Base-by-base conservation (phyloP, 2,797 vertebrate species). In the Leptodactylus fallax region DNA sequence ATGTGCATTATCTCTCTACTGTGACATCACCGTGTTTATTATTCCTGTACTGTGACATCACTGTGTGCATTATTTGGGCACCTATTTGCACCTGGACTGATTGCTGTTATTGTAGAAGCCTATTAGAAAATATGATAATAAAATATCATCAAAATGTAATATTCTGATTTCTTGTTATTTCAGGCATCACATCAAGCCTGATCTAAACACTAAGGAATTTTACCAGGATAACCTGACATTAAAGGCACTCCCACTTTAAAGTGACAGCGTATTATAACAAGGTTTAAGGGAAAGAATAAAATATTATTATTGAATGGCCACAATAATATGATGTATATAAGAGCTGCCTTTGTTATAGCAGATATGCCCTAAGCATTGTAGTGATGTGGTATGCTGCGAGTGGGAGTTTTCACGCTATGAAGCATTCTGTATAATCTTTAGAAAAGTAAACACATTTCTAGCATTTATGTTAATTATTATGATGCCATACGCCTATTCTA, bases 171-270 rank as follows among this genome's bases (percentile, higher is more conserved):
- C 23, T 63, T 77, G 17, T 63, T 76, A 12, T 53, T 19, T 58
- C 36, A 14, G 79, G 61, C 17, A 81, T 36, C 36, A 49, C 17
- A 56, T 16, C 67, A 19, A 0, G 6, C 14, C 19, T 60, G 27
- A 81, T 74, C 23, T 61, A 81, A 81, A 63, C 67, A 87, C n/a
- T 16, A 76, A 72, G 12, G 13, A 36, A 56, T 87, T 72, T 23
- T 61, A 61, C 47, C 12, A 53, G 14, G 45, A 81, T 13, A 51
- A 19, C n/a, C 6, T 63, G 3, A 63, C 63, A 74, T 74, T 23
- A 25, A 27, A 74, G 72, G 56, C 61, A 27, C 56, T 63, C 6
- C 79, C 45, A 36, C 36, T 36, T 2, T 36, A 36, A 36, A 36
- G 36, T 36, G 16, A 49, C 49, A 65, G n/a, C 60, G 36, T 36